phyloP scores from a whole-genome alignment of 2,113 vertebrate species.

The Seriola rivoliana region DNA sequence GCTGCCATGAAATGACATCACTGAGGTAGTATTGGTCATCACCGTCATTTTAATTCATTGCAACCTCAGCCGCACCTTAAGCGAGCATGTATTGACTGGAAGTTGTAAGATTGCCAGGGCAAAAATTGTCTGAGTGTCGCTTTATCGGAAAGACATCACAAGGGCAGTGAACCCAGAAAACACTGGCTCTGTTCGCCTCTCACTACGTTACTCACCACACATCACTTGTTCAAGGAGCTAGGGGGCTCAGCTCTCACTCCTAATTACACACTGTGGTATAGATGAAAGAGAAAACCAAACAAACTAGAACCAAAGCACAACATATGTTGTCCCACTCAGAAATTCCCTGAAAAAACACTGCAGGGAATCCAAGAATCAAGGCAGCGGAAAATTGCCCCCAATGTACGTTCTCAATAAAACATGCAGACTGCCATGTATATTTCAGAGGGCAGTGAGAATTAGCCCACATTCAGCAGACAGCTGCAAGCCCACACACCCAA shows the following conservation, averaged over 20 bases:
- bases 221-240: constrained; percentile 57
- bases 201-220: constrained; percentile 62
- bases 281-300: constrained; percentile 63
- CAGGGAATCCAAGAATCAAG: constrained; percentile 54
- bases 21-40: constrained; percentile 15
- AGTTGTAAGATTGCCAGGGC: constrained; percentile 38
- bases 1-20: constrained; percentile 65
- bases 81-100: constrained; percentile 13
- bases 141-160: constrained; percentile 35
- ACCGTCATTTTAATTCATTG: constrained; percentile 12
- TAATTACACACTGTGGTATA: constrained; percentile 52
- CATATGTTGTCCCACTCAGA: constrained; percentile 12
- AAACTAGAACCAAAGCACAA: constrained; percentile 50
- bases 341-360: constrained; percentile 47
- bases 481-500: constrained; percentile 61
- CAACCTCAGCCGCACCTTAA: constrained; percentile 3
- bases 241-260: constrained; percentile 61
- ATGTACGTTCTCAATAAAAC: constrained; percentile 75
- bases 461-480: constrained; percentile 78
- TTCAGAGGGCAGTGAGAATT: constrained; percentile 71
- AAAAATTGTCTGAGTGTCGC: constrained; percentile 13
- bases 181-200: constrained; percentile 42
- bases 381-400: constrained; percentile 68
- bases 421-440: constrained; percentile 79
- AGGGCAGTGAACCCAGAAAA: constrained; percentile 45